Evolutionary conservation across 2,888 invertebrate genomes (phyloP), one percentile per base, ranked within the genome.

Genomic region (Caenorhabditis imperialis): DNA sequence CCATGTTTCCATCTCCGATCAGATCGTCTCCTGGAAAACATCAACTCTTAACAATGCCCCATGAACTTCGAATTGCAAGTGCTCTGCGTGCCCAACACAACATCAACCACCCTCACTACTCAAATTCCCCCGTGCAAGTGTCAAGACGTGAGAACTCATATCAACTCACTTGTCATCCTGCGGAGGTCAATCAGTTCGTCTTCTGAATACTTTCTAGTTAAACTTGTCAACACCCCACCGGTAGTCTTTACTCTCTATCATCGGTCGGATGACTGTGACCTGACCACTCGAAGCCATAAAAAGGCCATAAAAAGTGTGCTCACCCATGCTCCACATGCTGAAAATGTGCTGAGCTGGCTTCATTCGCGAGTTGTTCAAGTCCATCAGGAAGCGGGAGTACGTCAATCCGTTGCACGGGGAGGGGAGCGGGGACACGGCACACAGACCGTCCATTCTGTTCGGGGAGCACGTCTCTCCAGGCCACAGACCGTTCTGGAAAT

Each of bases 401-500:
- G 61, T 60, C 37, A 70, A 38, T 20, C 54, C 62, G 18, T 72
- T 69, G 42, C 78, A 78, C 12, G 76, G 67, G 5, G 51, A 55
- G 3, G 62, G 53, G 3, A 76, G 51, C 12, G 71, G 72, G 18
- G 55, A 60, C 16, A 40, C 37, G 16, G 63, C 73, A 48, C 80
- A 80, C 30, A 60, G 25, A 12, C 75, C 58, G 33, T 69, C 47
- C 18, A 58, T 45, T 40, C 69, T 54, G 6, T 20, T 53, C 10
- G 61, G 72, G 10, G 44, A 42, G 33, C 62, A 63, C 23, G 42
- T 37, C 47, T 73, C 73, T 18, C 81, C 81, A 8, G 82, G 81
- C 74, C 73, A 81, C 48, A 83, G 73, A 5, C 83, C 83, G 37
- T 79, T 80, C 75, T 81, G 58, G 16, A 55, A 53, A 45, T 20